Percentiles rank a stretch among this genome's conserved stretches.
phyloP scores from a whole-genome alignment of 2,113 vertebrate genomes.

The Pachypanchax playfairii region DNA sequence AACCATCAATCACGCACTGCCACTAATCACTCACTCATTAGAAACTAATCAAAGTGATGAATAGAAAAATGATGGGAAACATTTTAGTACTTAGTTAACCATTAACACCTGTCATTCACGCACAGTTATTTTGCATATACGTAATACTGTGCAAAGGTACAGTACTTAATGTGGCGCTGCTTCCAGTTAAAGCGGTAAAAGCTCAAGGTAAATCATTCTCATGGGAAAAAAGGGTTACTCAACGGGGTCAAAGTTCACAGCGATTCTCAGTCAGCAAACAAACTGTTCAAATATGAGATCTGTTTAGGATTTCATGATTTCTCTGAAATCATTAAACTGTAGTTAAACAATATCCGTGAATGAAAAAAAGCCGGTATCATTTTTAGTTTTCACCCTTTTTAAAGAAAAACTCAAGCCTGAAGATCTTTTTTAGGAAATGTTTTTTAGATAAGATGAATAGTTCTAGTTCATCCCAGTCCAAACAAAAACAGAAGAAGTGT shows the following conservation, averaged over 20 bases:
- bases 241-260: slow-evolving; percentile 36
- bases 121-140: background rate
- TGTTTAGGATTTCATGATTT: background rate
- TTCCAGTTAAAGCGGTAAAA: background rate
- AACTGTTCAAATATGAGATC: background rate
- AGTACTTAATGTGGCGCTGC: background rate
- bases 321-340: background rate
- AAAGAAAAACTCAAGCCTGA: too few species aligned
- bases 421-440: too few species aligned
- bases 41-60: slow-evolving; percentile 43
- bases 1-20: slow-evolving; percentile 49
- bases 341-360: background rate
- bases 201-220: slow-evolving; percentile 53
- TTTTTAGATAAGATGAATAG: slow-evolving; percentile 34
- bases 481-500: slow-evolving; percentile 36
- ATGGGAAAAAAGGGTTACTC: background rate
- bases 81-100: slow-evolving; percentile 19
- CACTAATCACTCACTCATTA: slow-evolving; percentile 58
- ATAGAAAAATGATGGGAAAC: slow-evolving; percentile 19
- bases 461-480: slow-evolving; percentile 36
- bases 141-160: background rate
- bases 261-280: slow-evolving; percentile 18
- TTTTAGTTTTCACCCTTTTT: too few species aligned
- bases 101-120: slow-evolving; percentile 44
- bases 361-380: too few species aligned